Evolutionary conservation across 1,140 invertebrate genomes (phyloP).

Genomic region (Drosophila sulfurigaster): DNA sequence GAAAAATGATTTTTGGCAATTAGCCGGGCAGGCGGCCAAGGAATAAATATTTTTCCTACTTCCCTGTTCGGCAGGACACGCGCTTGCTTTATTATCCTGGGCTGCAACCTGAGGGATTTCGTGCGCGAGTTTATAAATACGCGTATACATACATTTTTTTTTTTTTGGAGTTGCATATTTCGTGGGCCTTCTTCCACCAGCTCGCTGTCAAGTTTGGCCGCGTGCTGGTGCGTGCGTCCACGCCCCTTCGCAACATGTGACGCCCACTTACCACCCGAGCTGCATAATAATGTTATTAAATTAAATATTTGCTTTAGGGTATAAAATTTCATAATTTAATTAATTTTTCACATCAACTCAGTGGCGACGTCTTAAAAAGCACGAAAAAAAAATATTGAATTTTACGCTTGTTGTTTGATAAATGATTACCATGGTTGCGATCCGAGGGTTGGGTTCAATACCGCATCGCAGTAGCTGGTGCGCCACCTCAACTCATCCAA

Average conservation of each 20-base stretch:
- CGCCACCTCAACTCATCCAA: neutral
- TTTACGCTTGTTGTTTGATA: constrained; percentile 74
- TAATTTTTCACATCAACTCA: constrained; percentile 68
- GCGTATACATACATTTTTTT: constrained; percentile 2
- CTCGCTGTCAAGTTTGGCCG: constrained; percentile 27
- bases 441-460: constrained; percentile 37
- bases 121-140: neutral
- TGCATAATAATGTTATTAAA: constrained; percentile 82
- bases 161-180: constrained; percentile 60
- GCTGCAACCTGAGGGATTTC: constrained; percentile 69
- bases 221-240: constrained; percentile 73
- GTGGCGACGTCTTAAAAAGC: constrained; percentile 63
- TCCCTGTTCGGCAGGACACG: constrained; percentile 57
- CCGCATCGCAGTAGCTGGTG: constrained; percentile 10
- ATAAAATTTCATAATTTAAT: constrained; percentile 82
- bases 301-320: constrained; percentile 81
- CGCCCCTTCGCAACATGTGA: constrained; percentile 54
- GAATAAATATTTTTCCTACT: constrained; percentile 33
- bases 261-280: constrained; percentile 43
- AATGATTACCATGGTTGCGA: constrained; percentile 77
- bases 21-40: constrained; percentile 62
- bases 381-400: constrained; percentile 76
- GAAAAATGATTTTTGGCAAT: constrained; percentile 82
- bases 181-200: constrained; percentile 15
- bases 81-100: constrained; percentile 73